Evolutionary conservation across 2,113 vertebrate species (phyloP), one percentile per base, ranked within the genome.

Genomic region (Cathartes aura): DNA sequence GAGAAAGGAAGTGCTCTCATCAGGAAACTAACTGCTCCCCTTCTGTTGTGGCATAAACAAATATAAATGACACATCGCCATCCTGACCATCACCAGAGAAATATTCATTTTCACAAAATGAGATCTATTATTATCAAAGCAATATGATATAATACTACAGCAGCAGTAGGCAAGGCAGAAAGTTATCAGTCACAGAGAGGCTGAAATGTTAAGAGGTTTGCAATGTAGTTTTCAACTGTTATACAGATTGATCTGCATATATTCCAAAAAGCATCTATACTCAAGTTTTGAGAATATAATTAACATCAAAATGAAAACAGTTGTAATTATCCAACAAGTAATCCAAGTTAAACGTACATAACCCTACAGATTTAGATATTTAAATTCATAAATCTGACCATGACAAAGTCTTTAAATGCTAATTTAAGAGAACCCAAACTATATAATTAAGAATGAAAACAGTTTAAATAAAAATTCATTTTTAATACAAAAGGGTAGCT

Each of bases 21-120:
- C 87, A 87, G 95, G 96, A 97, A 96, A 74, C 62, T 32, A 78
- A 80, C 6, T 70, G 45, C 68, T 82, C 48, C 17, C 82, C 80
- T 87, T 93, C 82, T 89, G 40, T 6, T 87, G 38, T 20, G 60
- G 64, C 92, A 95, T 40, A 92, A 95, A 75, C 55, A 75, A 86
- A 80, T 5, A 45, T 2, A 56, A 93, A 70, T 18, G 5, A 55
- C 84, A 81, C 81, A 7, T 9, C 3, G 29, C 58, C 72, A 64
- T 21, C 56, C 68, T 59, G 72, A 53, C 50, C 84, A 82, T 10
- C 32, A 26, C 50, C 55, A 82, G 36, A 50, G 75, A 93, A 81
- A 76, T 22, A 38, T 1, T 82, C 55, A 5, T 82, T 32, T 67
- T n/a, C 23, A 40, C 70, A 53, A 55, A 82, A 43, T 36, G 47